Base-by-base conservation (phyloP, 2,888 invertebrate genomes). In the Drosophila infuscata region DNA sequence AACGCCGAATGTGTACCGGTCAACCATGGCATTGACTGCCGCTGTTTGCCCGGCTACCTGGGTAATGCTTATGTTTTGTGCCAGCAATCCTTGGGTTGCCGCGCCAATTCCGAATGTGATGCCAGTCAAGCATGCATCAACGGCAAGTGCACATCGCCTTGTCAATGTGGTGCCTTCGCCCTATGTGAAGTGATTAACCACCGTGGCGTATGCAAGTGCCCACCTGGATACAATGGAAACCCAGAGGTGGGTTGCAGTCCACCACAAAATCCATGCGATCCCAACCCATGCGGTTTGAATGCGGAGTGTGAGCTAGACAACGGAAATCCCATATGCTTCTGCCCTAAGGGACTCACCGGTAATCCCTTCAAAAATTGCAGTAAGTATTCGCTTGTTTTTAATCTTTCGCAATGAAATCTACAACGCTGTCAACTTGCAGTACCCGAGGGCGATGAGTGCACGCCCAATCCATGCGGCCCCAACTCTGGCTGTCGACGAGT, bases 321-420 rank as follows among this genome's bases (percentile, higher is more conserved):
- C 85, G 97, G 97, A 59, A 96, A 96, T 92, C 97, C 98, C 3
- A 96, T 98, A 80, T 98, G 98, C 91, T 97, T 95, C 94, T 98
- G 98, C 91, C 97, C 97, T 0, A 97, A 96, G 92, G 97, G 97
- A 74, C 94, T 97, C 76, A 98, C 97, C 5, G 98, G 98, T 92
- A 97, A 98, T 94, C 98, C 98, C 51, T 97, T 97, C 92, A 95
- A 96, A 91, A 96, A 95, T 93, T 98, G 97, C 95, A 97, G 97
- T 97, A 95, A 95, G 97, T 96, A 93, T 81, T 32, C 25, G 33
- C 6, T 9, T 30, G 5, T 12, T 4, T 20, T 46, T 12, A 3
- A 12, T 25, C 5, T 12, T 8, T 11, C 7, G 1, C 11, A 33
- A 32, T 15, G 2, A 30, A 29, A 3, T 32, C 1, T 52, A 48